phyloP scores from a whole-genome alignment of 1,140 invertebrate genomes.

The Geopemphigus sp. region DNA sequence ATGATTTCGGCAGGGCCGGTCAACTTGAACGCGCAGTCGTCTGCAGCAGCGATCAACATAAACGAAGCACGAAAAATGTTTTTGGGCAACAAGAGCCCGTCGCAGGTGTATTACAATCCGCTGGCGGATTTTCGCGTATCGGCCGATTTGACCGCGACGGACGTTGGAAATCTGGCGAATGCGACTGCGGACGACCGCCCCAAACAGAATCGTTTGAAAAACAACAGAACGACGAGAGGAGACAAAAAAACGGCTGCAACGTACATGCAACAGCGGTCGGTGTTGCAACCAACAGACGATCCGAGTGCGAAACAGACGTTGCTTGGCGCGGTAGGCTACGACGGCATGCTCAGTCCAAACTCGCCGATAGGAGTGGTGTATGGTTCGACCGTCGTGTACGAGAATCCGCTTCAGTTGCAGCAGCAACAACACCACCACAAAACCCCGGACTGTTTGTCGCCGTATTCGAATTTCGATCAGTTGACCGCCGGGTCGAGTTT shows the following conservation, averaged over 20 bases:
- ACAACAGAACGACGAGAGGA: neutral
- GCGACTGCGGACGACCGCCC: neutral
- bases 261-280: neutral
- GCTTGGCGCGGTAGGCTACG: neutral
- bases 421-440: neutral
- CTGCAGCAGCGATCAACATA: neutral
- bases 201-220: slow-evolving; percentile 19
- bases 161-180: slow-evolving; percentile 22
- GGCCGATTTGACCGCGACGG: slow-evolving; percentile 7
- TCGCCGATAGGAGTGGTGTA: neutral
- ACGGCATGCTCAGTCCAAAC: slow-evolving; percentile 2
- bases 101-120: slow-evolving; percentile 18
- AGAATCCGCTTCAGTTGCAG: slow-evolving; percentile 1
- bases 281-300: neutral
- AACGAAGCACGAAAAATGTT: slow-evolving; percentile 24
- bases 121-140: slow-evolving; percentile 2
- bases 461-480: neutral
- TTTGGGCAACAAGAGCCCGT: slow-evolving; percentile 30
- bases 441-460: slow-evolving; percentile 10
- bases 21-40: slow-evolving; percentile 8
- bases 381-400: neutral
- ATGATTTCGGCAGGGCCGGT: neutral
- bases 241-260: too few species aligned
- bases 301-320: slow-evolving; percentile 2
- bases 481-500: neutral